Evolutionary conservation across 2,888 invertebrate genomes (phyloP), one percentile per base, ranked within the genome.

Genomic region (Philhelius pedissequus): DNA sequence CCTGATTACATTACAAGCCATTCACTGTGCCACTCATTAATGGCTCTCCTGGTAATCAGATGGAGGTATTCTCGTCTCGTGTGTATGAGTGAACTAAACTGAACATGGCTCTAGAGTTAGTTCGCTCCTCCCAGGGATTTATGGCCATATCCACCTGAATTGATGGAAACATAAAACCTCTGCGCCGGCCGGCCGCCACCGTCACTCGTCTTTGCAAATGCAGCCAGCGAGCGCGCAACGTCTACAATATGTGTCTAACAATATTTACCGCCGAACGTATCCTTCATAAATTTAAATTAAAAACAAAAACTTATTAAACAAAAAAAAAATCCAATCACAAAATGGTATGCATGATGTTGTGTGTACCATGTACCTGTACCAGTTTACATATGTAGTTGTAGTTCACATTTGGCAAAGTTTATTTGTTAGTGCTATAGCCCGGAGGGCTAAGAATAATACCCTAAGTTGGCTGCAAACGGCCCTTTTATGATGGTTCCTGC

Each of bases 201-300:
- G n/a, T n/a, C n/a, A 66, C 62, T 62, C 64, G 40, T 66, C 56
- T 66, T 52, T 66, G 48, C 27, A 60, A 45, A n/a, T n/a, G n/a
- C n/a, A n/a, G 1, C 30, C 76, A 75, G 52, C 80, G 13, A 38
- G 35, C 35, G 15, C 18, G 48, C 70, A 25, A 20, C 50, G 20
- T 56, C 60, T 38, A 52, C 50, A 20, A 73, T 52, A 56, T 6
- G 25, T 60, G 58, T 79, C 79, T 84, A 79, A 79, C 79, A 66
- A 79, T 66, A 78, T 74, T 79, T 58, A 66, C 66, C 75, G 13
- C 22, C 22, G 15, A 38, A 81, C 60, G 48, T 69, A 81, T 76
- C 73, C 80, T 86, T 86, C 84, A 86, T 73, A 80, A 86, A 84
- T 84, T 84, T 80, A 86, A 86, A 86, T 86, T 86, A 76, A 86